Percentiles rank a stretch among this genome's conserved stretches.
Conservation (phyloP, 1,140 invertebrate genomes). For the Periplaneta americana region DNA sequence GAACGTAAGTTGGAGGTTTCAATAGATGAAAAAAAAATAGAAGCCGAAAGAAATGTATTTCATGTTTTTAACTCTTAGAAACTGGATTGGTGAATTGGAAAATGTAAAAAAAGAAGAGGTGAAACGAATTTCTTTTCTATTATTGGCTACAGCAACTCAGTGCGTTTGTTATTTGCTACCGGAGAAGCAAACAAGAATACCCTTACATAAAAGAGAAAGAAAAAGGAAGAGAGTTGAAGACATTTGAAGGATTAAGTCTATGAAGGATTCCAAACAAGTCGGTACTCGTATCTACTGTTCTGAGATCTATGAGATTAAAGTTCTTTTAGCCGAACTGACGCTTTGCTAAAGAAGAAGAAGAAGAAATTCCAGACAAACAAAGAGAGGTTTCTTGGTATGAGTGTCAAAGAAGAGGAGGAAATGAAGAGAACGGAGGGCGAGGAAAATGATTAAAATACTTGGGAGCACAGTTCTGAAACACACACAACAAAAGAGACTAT, state of each 20-base stretch:
- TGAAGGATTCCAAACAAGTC: background rate
- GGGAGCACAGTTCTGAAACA: background rate
- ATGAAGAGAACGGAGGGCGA: background rate
- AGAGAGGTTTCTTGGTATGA: background rate
- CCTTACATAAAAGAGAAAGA: too few relatives aligned
- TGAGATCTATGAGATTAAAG: background rate
- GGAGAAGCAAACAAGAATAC: background rate
- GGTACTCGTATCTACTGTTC: background rate
- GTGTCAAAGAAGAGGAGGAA: background rate
- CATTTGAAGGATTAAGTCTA: background rate
- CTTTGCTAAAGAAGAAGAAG: background rate
- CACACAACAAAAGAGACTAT: background rate
- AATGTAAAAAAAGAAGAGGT: background rate
- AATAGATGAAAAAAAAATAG: too few relatives aligned
- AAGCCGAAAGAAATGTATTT: too few relatives aligned
- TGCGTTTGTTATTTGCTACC: background rate
- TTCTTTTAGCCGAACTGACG: background rate
- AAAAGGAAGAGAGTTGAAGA: too few relatives aligned
- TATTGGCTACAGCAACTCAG: background rate
- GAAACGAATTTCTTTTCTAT: background rate
- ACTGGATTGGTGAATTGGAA: background rate
- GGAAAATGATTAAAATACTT: background rate
- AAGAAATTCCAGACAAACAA: background rate
- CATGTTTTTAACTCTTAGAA: background rate
- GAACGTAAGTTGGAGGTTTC: too few relatives aligned